Conservation (phyloP, 2,113 vertebrate genomes). For the Peucedramus taeniatus region DNA sequence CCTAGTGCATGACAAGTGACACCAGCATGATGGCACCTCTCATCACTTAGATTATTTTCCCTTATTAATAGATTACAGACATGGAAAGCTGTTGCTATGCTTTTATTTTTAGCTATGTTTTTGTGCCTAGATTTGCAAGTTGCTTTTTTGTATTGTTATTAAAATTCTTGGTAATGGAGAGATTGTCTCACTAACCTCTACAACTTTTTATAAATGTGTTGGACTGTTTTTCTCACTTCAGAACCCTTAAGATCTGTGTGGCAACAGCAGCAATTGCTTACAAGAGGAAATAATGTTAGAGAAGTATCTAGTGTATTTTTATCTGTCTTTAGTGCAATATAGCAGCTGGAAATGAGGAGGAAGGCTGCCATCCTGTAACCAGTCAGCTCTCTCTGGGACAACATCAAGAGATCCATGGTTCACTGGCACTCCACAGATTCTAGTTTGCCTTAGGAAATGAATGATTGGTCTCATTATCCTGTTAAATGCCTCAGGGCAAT, state of each 20-base stretch:
- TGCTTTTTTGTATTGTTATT: neutral
- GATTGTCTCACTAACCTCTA: neutral
- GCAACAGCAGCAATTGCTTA: neutral
- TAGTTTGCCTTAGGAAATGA: slow-evolving; percentile 1
- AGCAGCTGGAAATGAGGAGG: neutral
- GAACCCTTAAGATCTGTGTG: neutral
- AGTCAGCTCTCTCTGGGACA: neutral
- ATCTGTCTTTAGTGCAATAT: neutral
- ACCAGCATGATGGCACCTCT: neutral
- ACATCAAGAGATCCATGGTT: neutral
- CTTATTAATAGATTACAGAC: neutral
- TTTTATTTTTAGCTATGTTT: neutral
- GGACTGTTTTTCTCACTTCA: neutral
- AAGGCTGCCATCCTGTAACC: neutral
- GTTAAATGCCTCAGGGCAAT: neutral
- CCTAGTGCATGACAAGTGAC: neutral
- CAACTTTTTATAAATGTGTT: neutral
- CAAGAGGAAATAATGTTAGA: neutral
- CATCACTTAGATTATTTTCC: neutral
- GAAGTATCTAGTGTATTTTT: neutral
- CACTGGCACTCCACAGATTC: neutral
- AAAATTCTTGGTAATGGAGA: neutral
- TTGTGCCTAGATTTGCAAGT: neutral
- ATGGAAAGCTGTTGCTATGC: neutral
- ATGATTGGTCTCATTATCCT: slow-evolving; percentile 2